Evolutionary conservation across 2,888 invertebrate genomes (phyloP).

Genomic region (Erannis defoliaria): DNA sequence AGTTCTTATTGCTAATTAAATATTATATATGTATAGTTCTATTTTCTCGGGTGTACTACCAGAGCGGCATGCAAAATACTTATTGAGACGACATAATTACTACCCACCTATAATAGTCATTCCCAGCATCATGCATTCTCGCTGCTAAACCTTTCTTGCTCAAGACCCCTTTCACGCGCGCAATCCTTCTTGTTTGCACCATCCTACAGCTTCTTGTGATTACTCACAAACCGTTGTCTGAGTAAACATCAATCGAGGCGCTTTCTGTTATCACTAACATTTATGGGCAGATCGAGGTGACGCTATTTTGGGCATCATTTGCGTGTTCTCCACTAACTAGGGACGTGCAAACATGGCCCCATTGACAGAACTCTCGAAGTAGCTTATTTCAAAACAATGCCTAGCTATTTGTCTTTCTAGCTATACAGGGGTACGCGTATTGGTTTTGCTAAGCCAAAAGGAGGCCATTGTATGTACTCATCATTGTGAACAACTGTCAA

Average conservation of each 20-base stretch:
- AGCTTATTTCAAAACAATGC: conserved; percentile 4
- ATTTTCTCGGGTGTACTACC: no score
- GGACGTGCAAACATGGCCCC: conserved; percentile 14
- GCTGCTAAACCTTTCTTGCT: not conserved
- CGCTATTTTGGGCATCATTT: conserved; percentile 39
- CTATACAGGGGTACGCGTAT: no score
- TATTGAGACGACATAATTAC: no score
- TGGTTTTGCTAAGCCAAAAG: no score
- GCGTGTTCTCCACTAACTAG: conserved; percentile 18
- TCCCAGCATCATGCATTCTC: no score
- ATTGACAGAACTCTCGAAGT: conserved; percentile 4
- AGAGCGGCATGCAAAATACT: no score
- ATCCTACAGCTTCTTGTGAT: conserved; percentile 1
- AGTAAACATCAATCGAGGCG: conserved; percentile 52
- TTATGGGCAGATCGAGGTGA: conserved; percentile 49
- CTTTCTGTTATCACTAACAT: conserved; percentile 59
- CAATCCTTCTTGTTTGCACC: conserved; percentile 2
- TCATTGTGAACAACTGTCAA: no score
- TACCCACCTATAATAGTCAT: no score
- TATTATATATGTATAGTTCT: no score
- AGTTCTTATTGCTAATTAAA: no score
- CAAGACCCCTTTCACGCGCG: conserved; percentile 1
- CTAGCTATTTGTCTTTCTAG: no score
- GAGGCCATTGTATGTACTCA: no score
- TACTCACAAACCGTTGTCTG: conserved; percentile 25